These are phyloP conservation scores for Danio jaintianensis DNA, from an alignment of 2,797 vertebrate genomes.

Conservation along the genomic window DNA sequence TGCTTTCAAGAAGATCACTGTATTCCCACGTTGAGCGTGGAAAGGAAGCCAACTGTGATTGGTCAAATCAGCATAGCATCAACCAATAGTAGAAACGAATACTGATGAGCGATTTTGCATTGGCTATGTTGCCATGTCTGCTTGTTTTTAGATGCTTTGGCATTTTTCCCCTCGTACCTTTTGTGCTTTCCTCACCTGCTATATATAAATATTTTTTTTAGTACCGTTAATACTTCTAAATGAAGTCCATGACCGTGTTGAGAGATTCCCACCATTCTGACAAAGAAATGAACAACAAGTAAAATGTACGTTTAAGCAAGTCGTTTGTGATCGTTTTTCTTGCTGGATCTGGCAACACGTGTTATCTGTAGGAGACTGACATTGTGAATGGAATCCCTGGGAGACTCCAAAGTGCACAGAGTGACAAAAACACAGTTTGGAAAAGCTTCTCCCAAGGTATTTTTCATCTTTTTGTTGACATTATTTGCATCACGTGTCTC, in stretches of 20 bases:
- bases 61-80: not conserved
- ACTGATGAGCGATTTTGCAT: not conserved
- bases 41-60: conserved; percentile 19
- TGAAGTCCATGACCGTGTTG: too few species aligned
- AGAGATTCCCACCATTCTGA: too few species aligned
- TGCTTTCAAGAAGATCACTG: not conserved
- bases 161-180: too few species aligned
- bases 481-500: not conserved
- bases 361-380: not conserved
- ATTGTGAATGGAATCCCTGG: conserved; percentile 28
- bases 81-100: conserved; percentile 38
- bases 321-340: not conserved
- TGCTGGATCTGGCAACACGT: conserved; percentile 2
- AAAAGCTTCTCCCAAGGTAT: conserved; percentile 16
- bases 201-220: too few species aligned
- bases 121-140: conserved; percentile 7
- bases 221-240: too few species aligned
- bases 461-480: not conserved
- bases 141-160: not conserved
- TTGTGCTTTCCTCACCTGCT: too few species aligned
- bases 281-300: too few species aligned
- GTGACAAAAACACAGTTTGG: conserved; percentile 31
- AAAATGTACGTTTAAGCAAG: not conserved
- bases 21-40: not conserved
- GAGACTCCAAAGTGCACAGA: conserved; percentile 13